Percentiles rank a stretch among this genome's conserved stretches.
Evolutionary conservation across 23 tunicate genomes (phyloP).

Genomic region (Phallusia fumigata): DNA sequence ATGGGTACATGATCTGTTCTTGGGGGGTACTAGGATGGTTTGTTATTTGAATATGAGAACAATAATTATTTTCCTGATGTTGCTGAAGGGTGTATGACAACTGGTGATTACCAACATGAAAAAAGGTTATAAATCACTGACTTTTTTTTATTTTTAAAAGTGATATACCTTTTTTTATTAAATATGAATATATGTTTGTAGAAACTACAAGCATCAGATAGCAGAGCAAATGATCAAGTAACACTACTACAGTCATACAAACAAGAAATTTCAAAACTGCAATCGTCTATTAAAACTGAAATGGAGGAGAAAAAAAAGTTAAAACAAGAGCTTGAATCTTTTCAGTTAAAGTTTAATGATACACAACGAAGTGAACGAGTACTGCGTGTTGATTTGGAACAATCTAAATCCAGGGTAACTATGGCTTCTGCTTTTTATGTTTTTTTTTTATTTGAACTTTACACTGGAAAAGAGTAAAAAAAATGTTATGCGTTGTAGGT

Average conservation of each 20-base stretch:
- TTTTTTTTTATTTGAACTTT: too few relatives aligned
- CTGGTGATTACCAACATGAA: too few relatives aligned
- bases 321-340: conserved; percentile 50
- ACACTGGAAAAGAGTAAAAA: too few relatives aligned
- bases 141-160: too few relatives aligned
- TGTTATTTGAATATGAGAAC: too few relatives aligned
- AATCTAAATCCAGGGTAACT: conserved; percentile 42
- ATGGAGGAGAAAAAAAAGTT: conserved; percentile 38
- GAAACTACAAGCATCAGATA: conserved; percentile 46
- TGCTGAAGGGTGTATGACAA: too few relatives aligned
- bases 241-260: conserved; percentile 68
- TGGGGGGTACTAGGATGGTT: too few relatives aligned
- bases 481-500: too few relatives aligned
- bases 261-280: conserved; percentile 46
- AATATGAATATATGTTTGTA: neutral
- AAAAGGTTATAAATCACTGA: too few relatives aligned
- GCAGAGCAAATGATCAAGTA: conserved; percentile 57
- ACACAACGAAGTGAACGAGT: conserved; percentile 70
- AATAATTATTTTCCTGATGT: too few relatives aligned
- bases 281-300: conserved; percentile 7
- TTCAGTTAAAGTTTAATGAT: conserved; percentile 57
- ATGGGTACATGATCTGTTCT: too few relatives aligned
- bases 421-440: too few relatives aligned
- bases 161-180: neutral
- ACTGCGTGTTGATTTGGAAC: conserved; percentile 77